phyloP scores from a whole-genome alignment of 2,888 invertebrate species.

The Acleris cristana region DNA sequence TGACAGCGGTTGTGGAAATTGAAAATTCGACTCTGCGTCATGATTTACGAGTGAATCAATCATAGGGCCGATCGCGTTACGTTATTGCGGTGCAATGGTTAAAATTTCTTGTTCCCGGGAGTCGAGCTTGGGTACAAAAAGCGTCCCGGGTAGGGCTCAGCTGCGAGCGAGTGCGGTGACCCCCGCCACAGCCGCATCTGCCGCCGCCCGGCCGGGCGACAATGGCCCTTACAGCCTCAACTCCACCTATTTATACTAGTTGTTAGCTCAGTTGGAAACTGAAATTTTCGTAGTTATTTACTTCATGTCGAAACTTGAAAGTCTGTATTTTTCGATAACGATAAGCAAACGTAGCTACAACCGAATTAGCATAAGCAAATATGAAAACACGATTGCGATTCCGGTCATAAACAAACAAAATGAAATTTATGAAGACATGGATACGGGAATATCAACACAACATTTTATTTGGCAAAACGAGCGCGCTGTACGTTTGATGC shows the following conservation, averaged over 20 bases:
- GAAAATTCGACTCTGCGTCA: background rate
- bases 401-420: conserved; percentile 30
- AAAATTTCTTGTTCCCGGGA: conserved; percentile 52
- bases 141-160: conserved; percentile 64
- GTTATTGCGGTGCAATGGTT: conserved; percentile 48
- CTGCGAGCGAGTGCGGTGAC: conserved; percentile 76
- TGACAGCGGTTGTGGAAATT: too few species aligned
- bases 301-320: background rate
- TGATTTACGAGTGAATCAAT: conserved; percentile 34
- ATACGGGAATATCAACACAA: conserved; percentile 23
- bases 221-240: conserved; percentile 19
- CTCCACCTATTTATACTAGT: conserved; percentile 29
- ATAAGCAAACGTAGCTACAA: conserved; percentile 25
- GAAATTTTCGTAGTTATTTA: conserved; percentile 6
- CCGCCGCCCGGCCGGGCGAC: conserved; percentile 48
- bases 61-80: conserved; percentile 41
- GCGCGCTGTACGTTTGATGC: conserved; percentile 8
- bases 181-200: conserved; percentile 71
- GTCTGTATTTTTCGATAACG: conserved; percentile 6
- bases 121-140: conserved; percentile 58
- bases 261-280: conserved; percentile 25
- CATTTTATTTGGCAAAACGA: conserved; percentile 21
- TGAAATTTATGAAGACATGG: conserved; percentile 32
- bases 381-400: conserved; percentile 27
- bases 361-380: conserved; percentile 34